phyloP scores from a whole-genome alignment of 2,113 vertebrate species.

The Aphelocoma coerulescens region DNA sequence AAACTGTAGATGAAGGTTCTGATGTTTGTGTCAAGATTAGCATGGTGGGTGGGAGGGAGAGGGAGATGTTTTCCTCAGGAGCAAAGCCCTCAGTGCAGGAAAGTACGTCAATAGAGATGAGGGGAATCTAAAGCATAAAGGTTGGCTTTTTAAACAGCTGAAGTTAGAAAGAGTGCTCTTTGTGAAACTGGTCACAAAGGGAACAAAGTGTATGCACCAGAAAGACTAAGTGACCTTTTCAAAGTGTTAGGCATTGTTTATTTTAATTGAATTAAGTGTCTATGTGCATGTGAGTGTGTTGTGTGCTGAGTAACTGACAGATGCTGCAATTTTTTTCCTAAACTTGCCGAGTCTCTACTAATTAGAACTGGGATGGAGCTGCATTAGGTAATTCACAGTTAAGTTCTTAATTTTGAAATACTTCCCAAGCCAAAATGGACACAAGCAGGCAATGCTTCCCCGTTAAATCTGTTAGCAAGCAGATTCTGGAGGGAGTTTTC shows the following conservation, averaged over 20 bases:
- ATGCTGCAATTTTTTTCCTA: not conserved
- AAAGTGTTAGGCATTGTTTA: constrained; percentile 15
- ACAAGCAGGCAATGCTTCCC: not conserved
- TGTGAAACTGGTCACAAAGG: constrained; percentile 50
- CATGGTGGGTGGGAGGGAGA: not conserved
- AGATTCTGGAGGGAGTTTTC: not conserved
- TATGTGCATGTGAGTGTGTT: not conserved
- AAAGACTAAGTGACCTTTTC: constrained; percentile 62
- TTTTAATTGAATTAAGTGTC: constrained; percentile 27
- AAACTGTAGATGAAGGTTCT: not conserved
- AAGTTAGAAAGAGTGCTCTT: constrained; percentile 36
- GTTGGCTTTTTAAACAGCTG: constrained; percentile 11
- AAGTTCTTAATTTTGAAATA: not conserved
- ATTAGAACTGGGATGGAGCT: not conserved
- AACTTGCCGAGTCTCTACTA: not conserved
- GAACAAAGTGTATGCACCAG: constrained; percentile 1
- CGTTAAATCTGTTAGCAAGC: not conserved
- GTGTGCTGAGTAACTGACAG: not conserved
- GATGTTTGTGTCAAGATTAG: constrained; percentile 16
- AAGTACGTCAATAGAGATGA: not conserved
- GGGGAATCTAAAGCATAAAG: constrained; percentile 32
- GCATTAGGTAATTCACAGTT: not conserved
- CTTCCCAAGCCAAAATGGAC: not conserved
- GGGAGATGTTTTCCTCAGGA: not conserved
- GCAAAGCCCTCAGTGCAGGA: not conserved